These are phyloP conservation scores for Xestia ashworthii DNA, from an alignment of 2,888 invertebrate species.

Conservation along the genomic window DNA sequence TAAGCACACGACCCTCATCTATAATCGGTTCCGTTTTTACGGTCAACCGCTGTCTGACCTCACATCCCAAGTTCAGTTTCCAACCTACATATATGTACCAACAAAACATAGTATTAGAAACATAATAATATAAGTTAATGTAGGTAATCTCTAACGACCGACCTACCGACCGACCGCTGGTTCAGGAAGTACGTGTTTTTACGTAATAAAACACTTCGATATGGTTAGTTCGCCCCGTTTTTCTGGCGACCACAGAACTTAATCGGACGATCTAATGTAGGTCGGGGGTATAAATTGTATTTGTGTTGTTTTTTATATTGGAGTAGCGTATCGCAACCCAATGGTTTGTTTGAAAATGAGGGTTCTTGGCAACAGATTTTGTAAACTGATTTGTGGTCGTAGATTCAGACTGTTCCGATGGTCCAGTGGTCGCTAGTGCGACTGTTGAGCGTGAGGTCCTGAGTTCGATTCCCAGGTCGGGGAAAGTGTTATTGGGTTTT, in stretches of 20 bases:
- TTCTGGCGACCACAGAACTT: constrained; percentile 54
- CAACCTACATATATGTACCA: constrained; percentile 51
- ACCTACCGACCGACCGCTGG: constrained; percentile 33
- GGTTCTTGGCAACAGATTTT: neutral
- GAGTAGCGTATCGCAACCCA: constrained; percentile 1
- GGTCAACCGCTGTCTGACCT: constrained; percentile 55
- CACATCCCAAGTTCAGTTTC: constrained; percentile 50
- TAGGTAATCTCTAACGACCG: constrained; percentile 49
- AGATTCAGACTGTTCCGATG: too few species aligned
- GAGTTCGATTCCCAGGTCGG: too few species aligned
- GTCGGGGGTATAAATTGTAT: constrained; percentile 75
- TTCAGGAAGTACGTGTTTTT: constrained; percentile 74
- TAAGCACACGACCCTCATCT: constrained; percentile 27
- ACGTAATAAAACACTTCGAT: constrained; percentile 74
- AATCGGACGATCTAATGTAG: constrained; percentile 61
- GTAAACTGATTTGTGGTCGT: too few species aligned
- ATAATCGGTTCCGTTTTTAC: constrained; percentile 64
- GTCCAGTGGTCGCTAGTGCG: too few species aligned
- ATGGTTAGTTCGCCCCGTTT: constrained; percentile 49
- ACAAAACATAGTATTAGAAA: constrained; percentile 50
- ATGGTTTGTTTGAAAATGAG: neutral
- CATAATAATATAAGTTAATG: constrained; percentile 40
- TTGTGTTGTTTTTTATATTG: constrained; percentile 65
- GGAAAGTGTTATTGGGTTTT: too few species aligned
- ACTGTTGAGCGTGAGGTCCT: too few species aligned